These are phyloP conservation scores for Punctoribates punctum DNA, from an alignment of 2,888 invertebrate species.

Conservation along the genomic window DNA sequence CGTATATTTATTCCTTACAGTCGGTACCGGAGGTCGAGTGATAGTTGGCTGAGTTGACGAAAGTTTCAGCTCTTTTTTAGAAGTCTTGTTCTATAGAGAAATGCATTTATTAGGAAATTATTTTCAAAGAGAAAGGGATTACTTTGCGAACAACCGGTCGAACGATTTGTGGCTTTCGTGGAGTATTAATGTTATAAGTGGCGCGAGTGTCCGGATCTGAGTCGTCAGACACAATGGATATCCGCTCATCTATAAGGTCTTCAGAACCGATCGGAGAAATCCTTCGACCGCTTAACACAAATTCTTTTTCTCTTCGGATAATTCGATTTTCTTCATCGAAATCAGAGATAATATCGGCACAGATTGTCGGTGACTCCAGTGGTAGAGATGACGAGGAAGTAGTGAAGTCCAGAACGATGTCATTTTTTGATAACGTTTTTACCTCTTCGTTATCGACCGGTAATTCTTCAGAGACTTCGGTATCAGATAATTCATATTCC, in stretches of 20 bases:
- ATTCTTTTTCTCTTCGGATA: not conserved
- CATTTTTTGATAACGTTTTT: not conserved
- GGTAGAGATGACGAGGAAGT: not conserved
- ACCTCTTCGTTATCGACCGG: conserved; percentile 48
- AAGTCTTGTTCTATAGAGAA: not conserved
- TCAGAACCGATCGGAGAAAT: conserved; percentile 21
- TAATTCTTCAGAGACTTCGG: conserved; percentile 54
- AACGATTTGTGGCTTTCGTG: conserved; percentile 56
- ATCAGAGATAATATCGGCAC: conserved; percentile 29
- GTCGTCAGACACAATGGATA: not conserved
- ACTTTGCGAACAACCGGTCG: conserved; percentile 54
- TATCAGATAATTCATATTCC: conserved; percentile 62
- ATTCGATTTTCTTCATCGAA: conserved; percentile 49
- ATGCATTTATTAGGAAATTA: not conserved
- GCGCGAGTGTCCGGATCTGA: conserved; percentile 44
- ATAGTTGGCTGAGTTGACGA: conserved; percentile 37
- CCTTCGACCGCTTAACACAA: not conserved
- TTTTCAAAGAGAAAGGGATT: not conserved
- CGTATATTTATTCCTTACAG: conserved; percentile 44
- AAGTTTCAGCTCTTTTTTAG: not conserved
- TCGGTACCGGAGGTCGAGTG: conserved; percentile 48
- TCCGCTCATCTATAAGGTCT: conserved; percentile 5
- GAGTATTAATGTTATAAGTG: conserved; percentile 41
- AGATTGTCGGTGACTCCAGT: conserved; percentile 23
- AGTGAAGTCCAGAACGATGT: conserved; percentile 39